Base-by-base conservation (phyloP, 2,797 vertebrate genomes). In the Phrynocephalus forsythii region DNA sequence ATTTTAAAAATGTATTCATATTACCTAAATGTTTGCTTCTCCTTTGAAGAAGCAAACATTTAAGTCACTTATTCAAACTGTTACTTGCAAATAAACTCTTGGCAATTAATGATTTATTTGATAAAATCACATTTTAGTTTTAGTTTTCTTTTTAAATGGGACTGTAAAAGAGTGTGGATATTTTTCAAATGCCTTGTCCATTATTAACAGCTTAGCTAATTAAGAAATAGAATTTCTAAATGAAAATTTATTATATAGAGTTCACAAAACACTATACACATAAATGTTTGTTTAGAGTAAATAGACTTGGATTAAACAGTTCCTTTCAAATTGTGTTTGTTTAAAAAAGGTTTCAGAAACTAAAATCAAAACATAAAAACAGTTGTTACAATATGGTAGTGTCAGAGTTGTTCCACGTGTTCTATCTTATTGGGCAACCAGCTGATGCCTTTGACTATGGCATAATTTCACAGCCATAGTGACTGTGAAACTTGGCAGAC, bases 1-100 rank as follows among this genome's bases (percentile, higher is more conserved):
- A 93, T 90, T 80, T 73, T 67, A 73, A 22, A 82, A 86, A 77
- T 90, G 38, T 24, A 77, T 83, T 20, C 86, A 73, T 83, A 92
- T 94, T 28, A 84, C 71, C 26, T 9, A 86, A 87, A 83, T 82
- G 28, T 63, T 90, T 75, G 9, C 63, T 50, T 86, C 28, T 63
- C 85, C 79, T 80, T 63, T 60, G 52, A 2, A 44, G 10, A 18
- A 80, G 16, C 15, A 60, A 28, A 72, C 8, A 48, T 72, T n/a
- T 80, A 44, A 67, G 28, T 50, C 7, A 2, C 16, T n/a, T 86
- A 73, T 28, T 60, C 30, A 63, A 5, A 33, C 11, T 48, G 13
- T 50, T 56, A 20, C 24, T 85, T 78, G 26, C 6, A 81, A 48
- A 56, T 15, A 68, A 67, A 10, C 28, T 75, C 18, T 4, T 18